Evolutionary conservation across 2,797 vertebrate species (phyloP), one percentile per base, ranked within the genome.

Genomic region (Syndactyla subalaris): DNA sequence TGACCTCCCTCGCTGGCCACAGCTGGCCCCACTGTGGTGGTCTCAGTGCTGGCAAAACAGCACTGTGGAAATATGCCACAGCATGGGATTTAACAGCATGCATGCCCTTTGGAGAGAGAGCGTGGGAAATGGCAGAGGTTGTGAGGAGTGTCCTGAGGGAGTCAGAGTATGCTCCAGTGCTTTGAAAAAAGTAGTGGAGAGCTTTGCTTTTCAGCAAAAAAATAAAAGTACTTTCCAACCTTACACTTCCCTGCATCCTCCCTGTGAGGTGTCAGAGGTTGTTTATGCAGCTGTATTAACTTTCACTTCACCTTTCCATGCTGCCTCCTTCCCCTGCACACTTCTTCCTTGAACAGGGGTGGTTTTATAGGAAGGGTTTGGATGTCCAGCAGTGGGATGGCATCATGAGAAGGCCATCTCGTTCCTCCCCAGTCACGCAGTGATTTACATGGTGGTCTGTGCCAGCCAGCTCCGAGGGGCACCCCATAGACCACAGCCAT

Each of bases 381-480:
- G 75, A 14, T 46, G 67, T 30, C 54, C 62, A 75, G 80, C 26
- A 38, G 76, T 1, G 4, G 48, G 34, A 32, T 10, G 7, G 14
- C 24, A 32, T 5, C 38, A 34, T 48, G 43, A 71, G 48, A 43
- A 72, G n/a, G 54, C 45, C 3, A 1, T 15, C 57, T 70, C 1
- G 0, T 43, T 59, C 29, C 52, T 54, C 9, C 21, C n/a, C 2
- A 10, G 7, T 10, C 34, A 11, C 0, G 0, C 6, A 2, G 62
- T 3, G 65, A 38, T 22, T 52, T 39, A 3, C 0, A 0, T 8
- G 18, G 34, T 0, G 5, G 0, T 23, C 57, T 32, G 39, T 41
- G 30, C 41, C 55, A 83, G 65, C 55, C n/a, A 26, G 36, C 21
- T 43, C 17, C 0, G 1, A 41, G 46, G 38, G 29, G 12, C 34